Percentiles rank a stretch among this genome's conserved stretches.
phyloP scores from a whole-genome alignment of 2,113 vertebrate species.

The Apodemus speciosus region DNA sequence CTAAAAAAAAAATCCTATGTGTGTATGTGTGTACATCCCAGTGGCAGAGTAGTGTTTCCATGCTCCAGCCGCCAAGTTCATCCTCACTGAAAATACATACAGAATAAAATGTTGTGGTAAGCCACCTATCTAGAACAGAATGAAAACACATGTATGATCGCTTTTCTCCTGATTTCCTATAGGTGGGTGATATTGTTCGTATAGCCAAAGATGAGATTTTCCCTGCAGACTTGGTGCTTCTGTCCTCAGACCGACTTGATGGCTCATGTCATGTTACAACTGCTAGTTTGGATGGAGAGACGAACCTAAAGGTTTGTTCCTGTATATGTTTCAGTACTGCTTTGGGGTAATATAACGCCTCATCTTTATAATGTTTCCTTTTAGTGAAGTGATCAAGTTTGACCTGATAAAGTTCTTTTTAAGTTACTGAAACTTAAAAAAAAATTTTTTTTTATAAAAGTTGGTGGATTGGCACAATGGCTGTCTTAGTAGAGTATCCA shows the following conservation, averaged over 20 bases:
- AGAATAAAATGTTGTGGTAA: background rate
- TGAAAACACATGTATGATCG: conserved; percentile 12
- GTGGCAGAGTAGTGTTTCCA: background rate
- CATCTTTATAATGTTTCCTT: conserved; percentile 37
- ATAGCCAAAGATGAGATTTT: conserved; percentile 99
- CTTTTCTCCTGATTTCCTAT: conserved; percentile 25
- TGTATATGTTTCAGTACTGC: background rate
- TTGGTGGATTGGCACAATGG: background rate
- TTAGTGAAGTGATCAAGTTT: conserved; percentile 30
- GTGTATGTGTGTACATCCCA: background rate
- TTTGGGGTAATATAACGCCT: background rate
- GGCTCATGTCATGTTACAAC: conserved; percentile 98
- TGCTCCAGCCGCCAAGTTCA: background rate
- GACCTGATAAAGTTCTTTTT: conserved; percentile 5
- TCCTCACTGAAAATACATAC: background rate
- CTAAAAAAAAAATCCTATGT: no score
- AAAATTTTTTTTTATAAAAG: background rate
- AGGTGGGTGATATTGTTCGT: conserved; percentile 98
- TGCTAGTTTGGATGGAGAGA: conserved; percentile 97
- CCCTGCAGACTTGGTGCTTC: conserved; percentile 94
- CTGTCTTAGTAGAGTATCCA: background rate
- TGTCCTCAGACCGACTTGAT: conserved; percentile 94
- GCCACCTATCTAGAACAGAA: background rate
- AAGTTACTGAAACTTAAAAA: background rate
- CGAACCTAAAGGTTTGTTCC: conserved; percentile 94